These are phyloP conservation scores for Gandaritis pyraliata DNA, from an alignment of 2,888 invertebrate species.

Conservation along the genomic window DNA sequence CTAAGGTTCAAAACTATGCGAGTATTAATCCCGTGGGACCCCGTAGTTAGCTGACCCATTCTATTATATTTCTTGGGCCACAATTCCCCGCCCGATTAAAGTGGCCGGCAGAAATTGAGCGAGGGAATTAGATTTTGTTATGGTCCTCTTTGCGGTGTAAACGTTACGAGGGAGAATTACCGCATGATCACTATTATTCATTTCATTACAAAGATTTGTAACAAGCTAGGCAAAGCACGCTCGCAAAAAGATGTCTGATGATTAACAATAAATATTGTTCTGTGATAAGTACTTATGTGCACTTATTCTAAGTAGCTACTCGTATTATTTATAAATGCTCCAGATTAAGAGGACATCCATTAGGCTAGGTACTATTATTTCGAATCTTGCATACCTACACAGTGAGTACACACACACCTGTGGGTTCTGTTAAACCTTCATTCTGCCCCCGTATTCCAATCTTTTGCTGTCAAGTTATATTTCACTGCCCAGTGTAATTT, in stretches of 20 bases:
- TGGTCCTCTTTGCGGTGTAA: conserved; percentile 40
- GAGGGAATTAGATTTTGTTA: conserved; percentile 48
- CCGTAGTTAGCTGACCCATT: conserved; percentile 72
- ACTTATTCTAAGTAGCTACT: too few relatives aligned
- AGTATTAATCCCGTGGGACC: conserved; percentile 69
- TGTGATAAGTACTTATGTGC: too few relatives aligned
- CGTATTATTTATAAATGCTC: too few relatives aligned
- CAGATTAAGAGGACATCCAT: too few relatives aligned
- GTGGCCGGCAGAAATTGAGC: conserved; percentile 48
- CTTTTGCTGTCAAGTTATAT: too few relatives aligned
- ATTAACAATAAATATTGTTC: too few relatives aligned
- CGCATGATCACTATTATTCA: conserved; percentile 27
- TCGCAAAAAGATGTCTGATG: not conserved
- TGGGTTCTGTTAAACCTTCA: too few relatives aligned
- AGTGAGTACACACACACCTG: too few relatives aligned
- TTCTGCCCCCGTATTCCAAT: too few relatives aligned
- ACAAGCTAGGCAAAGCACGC: not conserved
- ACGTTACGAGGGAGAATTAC: conserved; percentile 37
- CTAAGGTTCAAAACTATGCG: conserved; percentile 55
- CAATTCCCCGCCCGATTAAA: conserved; percentile 53
- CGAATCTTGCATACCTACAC: too few relatives aligned
- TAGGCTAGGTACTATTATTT: too few relatives aligned
- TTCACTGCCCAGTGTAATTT: too few relatives aligned
- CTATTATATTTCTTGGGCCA: conserved; percentile 60
- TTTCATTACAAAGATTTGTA: conserved; percentile 28